Base-by-base conservation (phyloP, 2,888 invertebrate species). In the Leptogaster cylindrica region DNA sequence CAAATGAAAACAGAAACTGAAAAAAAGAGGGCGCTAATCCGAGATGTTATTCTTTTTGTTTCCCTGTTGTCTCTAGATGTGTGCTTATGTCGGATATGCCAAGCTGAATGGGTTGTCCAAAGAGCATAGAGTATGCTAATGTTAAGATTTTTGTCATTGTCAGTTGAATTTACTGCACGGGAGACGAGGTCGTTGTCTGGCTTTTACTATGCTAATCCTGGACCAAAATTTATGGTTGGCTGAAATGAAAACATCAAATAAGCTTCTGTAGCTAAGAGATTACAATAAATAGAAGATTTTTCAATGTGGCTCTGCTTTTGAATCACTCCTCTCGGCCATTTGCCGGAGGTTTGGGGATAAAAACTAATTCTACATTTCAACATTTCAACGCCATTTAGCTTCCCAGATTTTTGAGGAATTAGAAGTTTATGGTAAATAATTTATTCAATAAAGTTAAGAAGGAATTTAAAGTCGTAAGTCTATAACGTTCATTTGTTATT, bases 101-200 rank as follows among this genome's bases (percentile, higher is more conserved):
- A 27, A 27, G 61, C 8, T 44, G 61, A 8, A 16, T 27, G 2
- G 25, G n/a, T 39, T 16, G 27, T 27, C 41, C 44, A 16, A 8
- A 23, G 61, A 44, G 44, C 14, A 16, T 23, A 27, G 16, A n/a
- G 61, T 44, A 61, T 61, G 61, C 61, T 61, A 61, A 61, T 61
- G 61, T 61, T 44, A 61, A 61, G 61, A 61, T 44, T 61, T 61
- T 61, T 61, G 61, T 61, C 61, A 61, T 28, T 61, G 61, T 61
- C 61, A 44, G 44, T 18, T n/a, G 28, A 61, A 61, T 61, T 61
- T 44, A 61, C 44, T 61, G 61, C 16, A 16, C 7, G 27, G 10
- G 44, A 25, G 61, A 44, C 44, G 41, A 44, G 44, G 44, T 41
- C 61, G 41, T n/a, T n/a, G n/a, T 12, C 61, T 28, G 44, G 18